A percentile compares a stretch with the other conserved stretches of the same genome.
phyloP scores from a whole-genome alignment of 2,888 invertebrate species.

The Crioceris asparagi region DNA sequence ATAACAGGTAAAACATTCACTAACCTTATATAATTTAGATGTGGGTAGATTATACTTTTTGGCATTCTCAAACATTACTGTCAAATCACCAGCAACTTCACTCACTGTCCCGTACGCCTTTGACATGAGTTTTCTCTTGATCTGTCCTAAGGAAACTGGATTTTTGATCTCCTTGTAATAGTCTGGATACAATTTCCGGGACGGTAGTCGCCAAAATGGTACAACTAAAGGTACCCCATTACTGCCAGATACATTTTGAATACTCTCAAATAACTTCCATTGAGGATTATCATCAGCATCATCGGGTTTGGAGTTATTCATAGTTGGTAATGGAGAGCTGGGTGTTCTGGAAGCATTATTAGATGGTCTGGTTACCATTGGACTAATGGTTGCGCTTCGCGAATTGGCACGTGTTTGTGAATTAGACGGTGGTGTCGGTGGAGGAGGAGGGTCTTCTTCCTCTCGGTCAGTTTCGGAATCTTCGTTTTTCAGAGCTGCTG shows the following conservation, averaged over 20 bases:
- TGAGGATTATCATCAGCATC: conserved; percentile 64
- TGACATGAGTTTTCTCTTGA: conserved; percentile 70
- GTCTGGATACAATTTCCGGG: conserved; percentile 85
- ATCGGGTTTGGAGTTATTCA: too few species aligned
- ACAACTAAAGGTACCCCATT: conserved; percentile 76
- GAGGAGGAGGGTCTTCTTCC: conserved; percentile 42
- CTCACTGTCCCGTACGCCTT: conserved; percentile 75
- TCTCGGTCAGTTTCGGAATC: conserved; percentile 51
- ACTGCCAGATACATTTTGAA: conserved; percentile 53
- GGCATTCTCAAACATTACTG: conserved; percentile 95
- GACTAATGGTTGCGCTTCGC: too few species aligned
- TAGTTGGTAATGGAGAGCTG: too few species aligned
- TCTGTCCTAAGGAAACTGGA: conserved; percentile 89
- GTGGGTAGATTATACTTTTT: conserved; percentile 76
- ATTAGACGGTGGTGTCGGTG: too few species aligned
- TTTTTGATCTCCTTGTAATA: conserved; percentile 96
- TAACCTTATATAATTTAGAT: conserved; percentile 70
- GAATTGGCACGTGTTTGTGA: too few species aligned
- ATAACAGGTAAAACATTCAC: conserved; percentile 3
- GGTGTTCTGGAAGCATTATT: too few species aligned
- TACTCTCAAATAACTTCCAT: conserved; percentile 82
- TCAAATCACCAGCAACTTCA: conserved; percentile 88
- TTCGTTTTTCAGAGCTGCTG: conserved; percentile 53
- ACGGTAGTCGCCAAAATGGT: conserved; percentile 88
- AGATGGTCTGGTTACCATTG: too few species aligned